Percentiles rank a stretch among this genome's conserved stretches.
phyloP scores from a whole-genome alignment of 2,888 invertebrate species.

The Dicycla oo region DNA sequence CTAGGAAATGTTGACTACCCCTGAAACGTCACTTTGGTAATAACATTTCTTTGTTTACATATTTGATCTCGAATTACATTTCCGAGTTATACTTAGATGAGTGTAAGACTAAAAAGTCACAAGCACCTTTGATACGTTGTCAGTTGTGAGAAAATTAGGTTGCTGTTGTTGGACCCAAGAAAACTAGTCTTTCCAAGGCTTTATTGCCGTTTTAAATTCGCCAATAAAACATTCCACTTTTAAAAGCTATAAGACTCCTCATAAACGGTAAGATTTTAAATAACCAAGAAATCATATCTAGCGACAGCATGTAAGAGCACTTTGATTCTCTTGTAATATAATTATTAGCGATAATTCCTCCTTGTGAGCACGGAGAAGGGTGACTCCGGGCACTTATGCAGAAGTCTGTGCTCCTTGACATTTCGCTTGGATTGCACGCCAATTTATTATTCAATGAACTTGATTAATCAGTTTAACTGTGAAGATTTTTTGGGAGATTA shows the following conservation, averaged over 20 bases:
- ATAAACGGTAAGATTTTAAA: slow-evolving; percentile 4
- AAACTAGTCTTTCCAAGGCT: background rate
- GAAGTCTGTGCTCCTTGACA: slow-evolving; percentile 45
- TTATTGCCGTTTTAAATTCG: background rate
- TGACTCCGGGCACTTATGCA: slow-evolving; percentile 53
- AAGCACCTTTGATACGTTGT: background rate
- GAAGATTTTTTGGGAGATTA: slow-evolving; percentile 27
- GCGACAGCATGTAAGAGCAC: slow-evolving; percentile 34
- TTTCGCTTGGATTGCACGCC: slow-evolving; percentile 39
- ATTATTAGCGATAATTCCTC: slow-evolving; percentile 55
- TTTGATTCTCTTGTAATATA: slow-evolving; percentile 57
- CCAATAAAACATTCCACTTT: background rate
- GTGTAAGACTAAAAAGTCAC: background rate
- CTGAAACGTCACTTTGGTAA: no score
- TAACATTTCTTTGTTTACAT: no score
- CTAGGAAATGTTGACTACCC: no score
- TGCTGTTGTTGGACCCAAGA: background rate
- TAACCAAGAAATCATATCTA: slow-evolving; percentile 12
- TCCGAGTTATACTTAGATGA: background rate
- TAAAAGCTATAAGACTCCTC: background rate
- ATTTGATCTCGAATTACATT: no score
- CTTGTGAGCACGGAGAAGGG: slow-evolving; percentile 37
- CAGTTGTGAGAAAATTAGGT: background rate
- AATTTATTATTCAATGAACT: slow-evolving; percentile 46
- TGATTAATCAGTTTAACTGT: slow-evolving; percentile 32